Evolutionary conservation across 2,888 invertebrate genomes (phyloP).

Genomic region (Tanypteryx hageni): DNA sequence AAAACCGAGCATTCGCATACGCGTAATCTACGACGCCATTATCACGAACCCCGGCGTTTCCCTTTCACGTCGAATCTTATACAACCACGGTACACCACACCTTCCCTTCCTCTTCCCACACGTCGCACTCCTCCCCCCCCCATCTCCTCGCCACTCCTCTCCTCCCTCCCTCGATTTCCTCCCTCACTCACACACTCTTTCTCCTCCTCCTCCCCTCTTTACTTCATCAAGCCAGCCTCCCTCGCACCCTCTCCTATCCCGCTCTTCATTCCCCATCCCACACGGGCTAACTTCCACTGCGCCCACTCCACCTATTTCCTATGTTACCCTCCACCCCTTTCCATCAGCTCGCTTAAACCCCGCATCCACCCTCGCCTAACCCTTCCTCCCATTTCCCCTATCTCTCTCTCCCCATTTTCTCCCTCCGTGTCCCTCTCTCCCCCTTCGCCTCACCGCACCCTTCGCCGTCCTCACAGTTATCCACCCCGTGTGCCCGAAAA

Average conservation of each 20-base stretch:
- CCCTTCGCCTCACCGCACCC: neutral
- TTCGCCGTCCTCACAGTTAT: conserved; percentile 22
- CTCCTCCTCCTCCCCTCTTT: conserved; percentile 26
- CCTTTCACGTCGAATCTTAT: neutral
- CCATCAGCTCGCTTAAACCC: conserved; percentile 18
- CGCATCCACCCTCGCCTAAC: neutral
- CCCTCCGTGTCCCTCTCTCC: neutral
- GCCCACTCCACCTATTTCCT: neutral
- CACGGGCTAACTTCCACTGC: neutral
- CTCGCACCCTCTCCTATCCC: conserved; percentile 7
- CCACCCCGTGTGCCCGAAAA: conserved; percentile 63
- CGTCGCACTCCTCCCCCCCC: neutral
- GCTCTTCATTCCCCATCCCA: neutral
- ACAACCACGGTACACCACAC: too few relatives aligned
- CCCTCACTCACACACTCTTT: conserved; percentile 16
- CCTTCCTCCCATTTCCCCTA: neutral
- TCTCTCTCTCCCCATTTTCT: neutral
- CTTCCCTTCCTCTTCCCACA: neutral
- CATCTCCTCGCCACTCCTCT: neutral
- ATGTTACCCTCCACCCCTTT: neutral
- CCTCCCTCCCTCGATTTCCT: neutral
- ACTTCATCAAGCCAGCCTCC: conserved; percentile 21
- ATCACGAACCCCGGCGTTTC: conserved; percentile 10
- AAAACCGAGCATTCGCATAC: conserved; percentile 15
- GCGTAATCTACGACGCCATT: conserved; percentile 29